These are phyloP conservation scores for Lepilemur ruficaudatus DNA, from an alignment of 2,797 vertebrate genomes.

Conservation along the genomic window DNA sequence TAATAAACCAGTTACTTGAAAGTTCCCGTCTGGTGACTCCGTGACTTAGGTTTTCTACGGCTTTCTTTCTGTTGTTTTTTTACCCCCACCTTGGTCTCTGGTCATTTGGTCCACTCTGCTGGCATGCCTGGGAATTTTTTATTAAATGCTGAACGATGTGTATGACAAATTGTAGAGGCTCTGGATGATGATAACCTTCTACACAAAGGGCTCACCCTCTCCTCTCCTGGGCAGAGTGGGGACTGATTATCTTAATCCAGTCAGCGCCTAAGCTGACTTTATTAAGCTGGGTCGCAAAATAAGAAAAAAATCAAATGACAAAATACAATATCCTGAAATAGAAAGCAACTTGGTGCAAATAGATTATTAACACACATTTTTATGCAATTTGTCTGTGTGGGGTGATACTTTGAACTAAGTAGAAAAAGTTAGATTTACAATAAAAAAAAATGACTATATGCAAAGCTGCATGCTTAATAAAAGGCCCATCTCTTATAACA, in stretches of 20 bases:
- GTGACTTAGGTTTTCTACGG: background rate
- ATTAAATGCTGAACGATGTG: background rate
- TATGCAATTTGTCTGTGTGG: background rate
- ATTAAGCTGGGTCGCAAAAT: background rate
- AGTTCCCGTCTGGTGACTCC: background rate
- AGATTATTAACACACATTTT: background rate
- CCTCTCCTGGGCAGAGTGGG: background rate
- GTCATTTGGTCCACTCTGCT: background rate
- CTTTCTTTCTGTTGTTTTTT: background rate
- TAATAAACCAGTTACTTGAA: background rate
- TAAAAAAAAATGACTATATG: background rate
- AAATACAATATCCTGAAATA: constrained; percentile 10
- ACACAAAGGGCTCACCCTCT: background rate
- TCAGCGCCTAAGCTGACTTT: background rate
- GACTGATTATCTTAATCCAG: background rate
- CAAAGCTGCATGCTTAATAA: background rate
- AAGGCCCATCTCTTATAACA: background rate
- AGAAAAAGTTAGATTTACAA: background rate
- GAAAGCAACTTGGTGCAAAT: background rate
- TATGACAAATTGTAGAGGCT: background rate
- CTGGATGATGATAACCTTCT: background rate
- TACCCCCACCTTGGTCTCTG: background rate
- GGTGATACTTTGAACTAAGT: constrained; percentile 42
- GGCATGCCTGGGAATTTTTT: background rate
- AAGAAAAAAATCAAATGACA: background rate